Conservation (phyloP, 2,113 vertebrate genomes). For the Thunnus thynnus region DNA sequence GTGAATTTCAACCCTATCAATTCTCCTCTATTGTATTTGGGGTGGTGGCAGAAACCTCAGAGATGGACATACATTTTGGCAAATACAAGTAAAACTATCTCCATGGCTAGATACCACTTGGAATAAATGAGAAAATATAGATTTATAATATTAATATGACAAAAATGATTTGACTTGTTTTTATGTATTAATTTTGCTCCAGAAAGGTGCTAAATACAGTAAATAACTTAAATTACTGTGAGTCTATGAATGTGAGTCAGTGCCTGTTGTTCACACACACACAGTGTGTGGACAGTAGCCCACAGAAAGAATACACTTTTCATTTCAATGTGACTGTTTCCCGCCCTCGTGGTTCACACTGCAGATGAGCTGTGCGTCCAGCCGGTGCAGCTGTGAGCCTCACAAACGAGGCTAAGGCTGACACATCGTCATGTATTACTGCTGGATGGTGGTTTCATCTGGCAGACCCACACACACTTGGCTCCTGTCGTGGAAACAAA, state of each 20-base stretch:
- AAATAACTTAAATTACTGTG: neutral
- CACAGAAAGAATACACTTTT: neutral
- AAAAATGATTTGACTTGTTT: neutral
- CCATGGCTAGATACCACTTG: too few relatives aligned
- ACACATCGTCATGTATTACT: constrained; percentile 67
- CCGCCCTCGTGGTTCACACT: constrained; percentile 23
- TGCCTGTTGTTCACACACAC: neutral
- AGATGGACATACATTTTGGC: too few relatives aligned
- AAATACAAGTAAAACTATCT: too few relatives aligned
- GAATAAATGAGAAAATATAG: too few relatives aligned
- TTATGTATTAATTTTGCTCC: neutral
- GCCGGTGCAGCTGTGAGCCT: constrained; percentile 52
- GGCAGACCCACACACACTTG: constrained; percentile 66
- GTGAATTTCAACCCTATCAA: neutral
- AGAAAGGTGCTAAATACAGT: neutral
- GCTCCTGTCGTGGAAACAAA: constrained; percentile 73
- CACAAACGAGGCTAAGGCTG: constrained; percentile 45
- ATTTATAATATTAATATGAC: too few relatives aligned
- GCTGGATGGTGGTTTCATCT: constrained; percentile 68
- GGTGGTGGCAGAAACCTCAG: too few relatives aligned
- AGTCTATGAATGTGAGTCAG: neutral
- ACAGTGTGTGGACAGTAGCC: neutral
- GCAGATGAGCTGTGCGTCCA: constrained; percentile 46
- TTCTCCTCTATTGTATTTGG: too few relatives aligned
- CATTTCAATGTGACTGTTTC: neutral